Evolutionary conservation across 2,797 vertebrate genomes (phyloP), one percentile per base, ranked within the genome.

Genomic region (Chaunax sp.): DNA sequence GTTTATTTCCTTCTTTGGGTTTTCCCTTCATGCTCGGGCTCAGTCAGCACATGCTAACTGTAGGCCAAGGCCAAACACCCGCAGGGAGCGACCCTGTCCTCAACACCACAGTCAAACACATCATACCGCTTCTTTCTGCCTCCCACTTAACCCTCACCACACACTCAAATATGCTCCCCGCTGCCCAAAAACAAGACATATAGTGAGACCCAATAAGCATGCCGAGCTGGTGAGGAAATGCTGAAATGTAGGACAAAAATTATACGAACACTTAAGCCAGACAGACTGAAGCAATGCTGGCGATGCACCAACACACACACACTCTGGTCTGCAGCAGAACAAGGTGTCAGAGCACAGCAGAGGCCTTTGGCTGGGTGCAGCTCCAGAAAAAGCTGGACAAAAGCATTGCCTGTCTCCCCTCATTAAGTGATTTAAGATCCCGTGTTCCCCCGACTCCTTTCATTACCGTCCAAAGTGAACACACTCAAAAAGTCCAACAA

Each of bases 361-460:
- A 89, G 81, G 86, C 83, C 87, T 86, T 85, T 82, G 88, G 86
- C 81, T 85, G 83, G 89, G 89, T 81, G 63, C 84, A 87, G 81
- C 89, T 77, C 81, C 72, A 85, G 83, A 90, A 90, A 88, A 85
- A 86, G 83, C 80, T 49, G 87, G 91, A 92, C 90, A 91, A 91
- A 92, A 85, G 90, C 84, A 61, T 82, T 87, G 88, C 87, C 83
- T 90, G 91, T 93, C 90, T 92, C 81, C 89, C 88, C 87, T 91
- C 87, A 89, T 93, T 91, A 91, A 88, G 83, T 90, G 90, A 93
- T 93, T 93, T 91, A 88, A 83, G 86, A 87, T 90, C 89, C 91
- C 84, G 75, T 86, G 87, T 91, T 90, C 89, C 80, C 82, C 65
- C 74, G 49, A 75, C 78, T 82, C 84, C 89, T 90, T 89, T 91